Percentiles rank a stretch among this genome's conserved stretches.
These are phyloP conservation scores for Oplegnathus fasciatus DNA, from an alignment of 2,113 vertebrate genomes.

Conservation along the genomic window DNA sequence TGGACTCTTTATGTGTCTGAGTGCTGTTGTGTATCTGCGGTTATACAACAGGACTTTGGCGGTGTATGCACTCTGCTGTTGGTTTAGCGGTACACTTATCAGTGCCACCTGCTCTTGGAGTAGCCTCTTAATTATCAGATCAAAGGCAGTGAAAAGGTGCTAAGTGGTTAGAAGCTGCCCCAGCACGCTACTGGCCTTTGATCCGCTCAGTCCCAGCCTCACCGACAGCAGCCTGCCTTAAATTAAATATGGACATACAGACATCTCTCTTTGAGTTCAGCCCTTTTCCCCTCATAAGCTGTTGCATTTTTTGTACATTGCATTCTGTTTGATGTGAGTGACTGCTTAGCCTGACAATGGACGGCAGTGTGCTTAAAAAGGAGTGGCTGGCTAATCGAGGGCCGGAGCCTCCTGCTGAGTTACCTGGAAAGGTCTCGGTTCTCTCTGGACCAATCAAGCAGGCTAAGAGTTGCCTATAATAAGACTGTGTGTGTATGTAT, in stretches of 20 bases:
- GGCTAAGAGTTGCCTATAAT: conserved; percentile 66
- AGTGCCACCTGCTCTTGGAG: conserved; percentile 84
- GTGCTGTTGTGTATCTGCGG: conserved; percentile 56
- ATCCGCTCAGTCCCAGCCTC: conserved; percentile 79
- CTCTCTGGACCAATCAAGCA: conserved; percentile 61
- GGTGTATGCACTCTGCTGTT: conserved; percentile 63
- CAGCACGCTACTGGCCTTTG: conserved; percentile 83
- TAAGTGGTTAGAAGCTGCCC: conserved; percentile 82
- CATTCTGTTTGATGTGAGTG: conserved; percentile 77
- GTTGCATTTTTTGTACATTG: conserved; percentile 54
- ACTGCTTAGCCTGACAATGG: conserved; percentile 64
- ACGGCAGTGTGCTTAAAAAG: conserved; percentile 38
- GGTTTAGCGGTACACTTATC: conserved; percentile 77
- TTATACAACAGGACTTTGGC: conserved; percentile 47
- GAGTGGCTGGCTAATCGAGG: conserved; percentile 59
- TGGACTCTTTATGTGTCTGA: conserved; percentile 62
- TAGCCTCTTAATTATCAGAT: conserved; percentile 86
- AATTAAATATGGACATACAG: conserved; percentile 78
- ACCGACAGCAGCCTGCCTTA: conserved; percentile 69
- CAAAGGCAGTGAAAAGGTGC: conserved; percentile 84
- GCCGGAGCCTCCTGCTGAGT: conserved; percentile 59
- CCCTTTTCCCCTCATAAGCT: conserved; percentile 67
- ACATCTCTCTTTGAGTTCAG: conserved; percentile 72
- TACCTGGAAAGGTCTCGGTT: conserved; percentile 75
- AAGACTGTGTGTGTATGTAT: conserved; percentile 37